Evolutionary conservation across 1,140 invertebrate species (phyloP).

Genomic region (Euwallacea fornicatus): DNA sequence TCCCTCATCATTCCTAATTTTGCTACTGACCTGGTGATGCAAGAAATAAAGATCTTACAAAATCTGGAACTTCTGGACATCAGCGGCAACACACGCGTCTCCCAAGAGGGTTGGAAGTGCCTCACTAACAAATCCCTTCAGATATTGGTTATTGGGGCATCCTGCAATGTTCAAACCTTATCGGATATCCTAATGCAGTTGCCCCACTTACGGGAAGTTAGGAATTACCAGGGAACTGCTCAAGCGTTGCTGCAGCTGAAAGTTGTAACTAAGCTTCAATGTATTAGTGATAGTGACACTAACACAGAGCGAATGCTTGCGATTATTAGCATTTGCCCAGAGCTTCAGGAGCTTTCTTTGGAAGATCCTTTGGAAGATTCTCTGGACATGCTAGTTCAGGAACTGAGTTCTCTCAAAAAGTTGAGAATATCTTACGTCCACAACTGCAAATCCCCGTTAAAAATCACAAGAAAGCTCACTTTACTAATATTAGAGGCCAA

Average conservation of each 20-base stretch:
- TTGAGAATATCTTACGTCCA: conserved; percentile 60
- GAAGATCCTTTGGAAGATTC: conserved; percentile 61
- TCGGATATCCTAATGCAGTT: conserved; percentile 61
- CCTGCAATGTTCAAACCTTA: conserved; percentile 61
- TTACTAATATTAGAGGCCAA: conserved; percentile 61
- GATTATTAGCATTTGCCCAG: conserved; percentile 61
- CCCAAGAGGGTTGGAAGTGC: background rate
- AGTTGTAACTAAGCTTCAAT: conserved; percentile 53
- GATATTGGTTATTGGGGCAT: conserved; percentile 40
- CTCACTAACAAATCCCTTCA: conserved; percentile 13
- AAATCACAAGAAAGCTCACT: conserved; percentile 55
- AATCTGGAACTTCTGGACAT: conserved; percentile 64
- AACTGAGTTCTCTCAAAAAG: conserved; percentile 57
- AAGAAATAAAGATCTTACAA: conserved; percentile 59
- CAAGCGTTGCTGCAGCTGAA: conserved; percentile 58
- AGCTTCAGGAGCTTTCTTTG: conserved; percentile 63
- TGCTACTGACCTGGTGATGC: conserved; percentile 59
- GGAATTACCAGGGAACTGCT: conserved; percentile 67
- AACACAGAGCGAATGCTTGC: conserved; percentile 59
- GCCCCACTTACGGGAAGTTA: conserved; percentile 62
- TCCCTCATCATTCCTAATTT: conserved; percentile 53
- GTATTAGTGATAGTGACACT: conserved; percentile 63
- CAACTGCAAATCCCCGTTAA: background rate
- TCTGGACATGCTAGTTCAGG: conserved; percentile 58
- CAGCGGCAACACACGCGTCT: conserved; percentile 47